Evolutionary conservation across 2,113 vertebrate genomes (phyloP).

Genomic region (Enhydra lutris): DNA sequence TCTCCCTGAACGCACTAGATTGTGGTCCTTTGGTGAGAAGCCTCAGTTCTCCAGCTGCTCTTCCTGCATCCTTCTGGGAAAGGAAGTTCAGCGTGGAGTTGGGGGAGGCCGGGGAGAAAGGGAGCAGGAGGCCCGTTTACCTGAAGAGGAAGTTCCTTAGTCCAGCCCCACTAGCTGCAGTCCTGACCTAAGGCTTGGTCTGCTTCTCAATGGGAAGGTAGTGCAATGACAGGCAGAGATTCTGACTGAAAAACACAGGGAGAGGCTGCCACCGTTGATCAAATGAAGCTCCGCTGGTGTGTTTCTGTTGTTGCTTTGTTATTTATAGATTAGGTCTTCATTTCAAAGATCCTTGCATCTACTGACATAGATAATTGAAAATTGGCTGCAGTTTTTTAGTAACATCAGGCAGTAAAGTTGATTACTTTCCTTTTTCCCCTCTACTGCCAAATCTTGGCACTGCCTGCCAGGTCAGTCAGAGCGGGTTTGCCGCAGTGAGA

Average conservation of each 20-base stretch:
- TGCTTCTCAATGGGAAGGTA: background rate
- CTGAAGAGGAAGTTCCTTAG: background rate
- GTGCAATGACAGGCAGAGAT: background rate
- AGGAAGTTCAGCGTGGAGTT: background rate
- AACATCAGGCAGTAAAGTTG: conserved; percentile 17
- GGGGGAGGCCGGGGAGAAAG: rapidly evolving
- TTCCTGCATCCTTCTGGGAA: background rate
- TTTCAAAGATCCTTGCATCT: conserved; percentile 38
- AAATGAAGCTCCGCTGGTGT: background rate
- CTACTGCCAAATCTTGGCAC: conserved; percentile 6
- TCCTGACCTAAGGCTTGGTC: background rate
- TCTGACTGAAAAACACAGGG: background rate
- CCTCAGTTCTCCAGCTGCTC: background rate
- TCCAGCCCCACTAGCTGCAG: background rate
- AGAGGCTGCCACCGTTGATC: background rate
- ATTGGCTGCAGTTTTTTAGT: conserved; percentile 50
- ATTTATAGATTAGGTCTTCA: conserved; percentile 35
- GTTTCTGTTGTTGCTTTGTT: conserved; percentile 26
- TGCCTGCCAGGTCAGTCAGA: background rate
- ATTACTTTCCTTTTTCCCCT: background rate
- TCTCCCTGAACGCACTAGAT: background rate
- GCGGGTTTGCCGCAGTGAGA: background rate
- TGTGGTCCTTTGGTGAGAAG: background rate
- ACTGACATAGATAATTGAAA: conserved; percentile 50
- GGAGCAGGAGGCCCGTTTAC: background rate